Conservation (phyloP, 2,113 vertebrate species). For the Oreocharis arfaki region DNA sequence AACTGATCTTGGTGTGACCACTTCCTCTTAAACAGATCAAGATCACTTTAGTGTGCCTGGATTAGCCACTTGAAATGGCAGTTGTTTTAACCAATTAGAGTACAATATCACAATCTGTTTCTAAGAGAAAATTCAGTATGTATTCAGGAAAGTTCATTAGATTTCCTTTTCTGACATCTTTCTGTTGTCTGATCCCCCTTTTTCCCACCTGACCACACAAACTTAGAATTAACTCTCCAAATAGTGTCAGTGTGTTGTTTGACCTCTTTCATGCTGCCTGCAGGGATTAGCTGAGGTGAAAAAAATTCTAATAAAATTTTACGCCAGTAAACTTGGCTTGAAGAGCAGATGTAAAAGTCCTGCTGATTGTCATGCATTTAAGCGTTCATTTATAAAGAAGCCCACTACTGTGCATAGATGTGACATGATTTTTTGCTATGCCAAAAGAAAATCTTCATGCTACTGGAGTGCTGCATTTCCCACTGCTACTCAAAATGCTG, state of each 20-base stretch:
- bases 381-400: slow-evolving; percentile 55
- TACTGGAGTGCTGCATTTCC: slow-evolving; percentile 70
- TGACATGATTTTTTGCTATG: slow-evolving; percentile 41
- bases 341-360: slow-evolving; percentile 30
- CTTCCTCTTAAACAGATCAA: background rate
- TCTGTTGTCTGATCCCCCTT: background rate
- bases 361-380: slow-evolving; percentile 21
- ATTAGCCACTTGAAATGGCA: background rate
- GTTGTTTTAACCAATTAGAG: background rate
- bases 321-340: slow-evolving; percentile 4
- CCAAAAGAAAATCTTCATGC: slow-evolving; percentile 28
- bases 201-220: background rate
- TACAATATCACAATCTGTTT: background rate
- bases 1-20: background rate
- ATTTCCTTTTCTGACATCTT: background rate
- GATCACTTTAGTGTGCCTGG: background rate
- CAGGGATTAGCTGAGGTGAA: slow-evolving; percentile 27
- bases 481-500: slow-evolving; percentile 57
- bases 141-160: background rate
- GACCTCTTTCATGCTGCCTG: background rate
- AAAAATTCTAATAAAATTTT: slow-evolving; percentile 54
- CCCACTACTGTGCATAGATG: slow-evolving; percentile 10
- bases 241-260: background rate
- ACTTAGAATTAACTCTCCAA: background rate
- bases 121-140: background rate